Evolutionary conservation across 2,113 vertebrate species (phyloP), one percentile per base, ranked within the genome.

Genomic region (Xiphias gladius): DNA sequence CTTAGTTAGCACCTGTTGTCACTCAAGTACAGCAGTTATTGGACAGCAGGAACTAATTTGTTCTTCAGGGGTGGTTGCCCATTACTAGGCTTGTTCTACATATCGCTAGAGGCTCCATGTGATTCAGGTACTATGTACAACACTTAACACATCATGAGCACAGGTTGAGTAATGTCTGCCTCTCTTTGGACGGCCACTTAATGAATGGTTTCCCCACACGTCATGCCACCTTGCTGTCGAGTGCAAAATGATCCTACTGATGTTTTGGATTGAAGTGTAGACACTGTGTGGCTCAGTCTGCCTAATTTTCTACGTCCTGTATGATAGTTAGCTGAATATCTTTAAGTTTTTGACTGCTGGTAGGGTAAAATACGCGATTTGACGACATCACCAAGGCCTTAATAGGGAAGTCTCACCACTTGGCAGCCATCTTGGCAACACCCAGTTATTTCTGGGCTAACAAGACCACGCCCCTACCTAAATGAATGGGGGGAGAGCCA

Each of bases 1-100:
- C 12, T n/a, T 48, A 41, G 84, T 63, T 63, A 52, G 58, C 87
- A 92, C 89, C 91, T 93, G 93, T 83, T 75, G 76, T 84, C 86
- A 67, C 73, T 88, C 83, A 89, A 76, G 72, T 75, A 12, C 61
- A 28, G 76, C 46, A 6, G 68, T 80, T 64, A 72, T 46, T 76
- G 65, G 54, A 63, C 86, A 84, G 63, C 80, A 87, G 88, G 85
- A 86, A 55, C 70, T 84, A 16, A 72, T 89, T 84, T 86, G 74
- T 78, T 82, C 76, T 77, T 76, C 46, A 43, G 30, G 72, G 76
- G 64, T 59, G 72, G 69, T 30, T 67, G 74, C 26, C 52, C 35
- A 43, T 81, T 70, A 58, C 37, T 37, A 19, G 37, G 35, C 24
- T 24, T 55, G 50, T 30, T 76, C 57, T 39, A 63, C 48, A 32